Base-by-base conservation (phyloP, 2,797 vertebrate genomes). In the Acipenser transmontanus region DNA sequence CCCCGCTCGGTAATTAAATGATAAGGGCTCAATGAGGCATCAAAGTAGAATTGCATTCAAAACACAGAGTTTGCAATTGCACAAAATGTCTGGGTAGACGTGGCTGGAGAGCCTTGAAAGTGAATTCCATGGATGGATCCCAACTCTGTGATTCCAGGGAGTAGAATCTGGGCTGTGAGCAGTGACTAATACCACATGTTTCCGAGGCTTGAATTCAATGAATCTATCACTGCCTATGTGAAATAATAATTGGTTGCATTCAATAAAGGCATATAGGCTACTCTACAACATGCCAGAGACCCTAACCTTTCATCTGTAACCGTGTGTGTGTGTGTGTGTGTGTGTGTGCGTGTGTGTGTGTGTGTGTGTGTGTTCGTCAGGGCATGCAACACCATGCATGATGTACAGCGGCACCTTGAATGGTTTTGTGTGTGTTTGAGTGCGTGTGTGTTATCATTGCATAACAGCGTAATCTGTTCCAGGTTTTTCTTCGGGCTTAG, bases 361-460 rank as follows among this genome's bases (percentile, higher is more conserved):
- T 81, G 85, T 84, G 86, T 88, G 89, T 89, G 85, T 90, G 88
- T 85, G 80, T 69, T 71, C 66, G 64, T 78, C 60, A 73, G 78
- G 84, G 81, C 69, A 70, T 78, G 78, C 84, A 80, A 84, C 83
- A 82, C 80, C 78, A 76, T 84, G 81, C 78, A 64, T 66, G 68
- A 77, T 72, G 66, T 77, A 81, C 82, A 82, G 84, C 85, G 85
- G 86, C 82, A 85, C 86, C 86, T 86, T 88, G 84, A 89, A 88
- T 89, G 85, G 77, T 80, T 85, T 84, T 84, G 80, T 83, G 81
- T 79, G 85, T 79, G 81, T 82, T 6, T 59, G 10, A 8, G 10
- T 59, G 57, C 11, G 57, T 11, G 57, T 59, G 57, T 59, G 57
- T 59, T n/a, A 7, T n/a, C 11, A 1, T 59, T 34, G 34, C 34